A percentile compares a stretch with the other conserved stretches of the same genome.
These are phyloP conservation scores for Tortrix viridana DNA, from an alignment of 2,888 invertebrate genomes.

Conservation along the genomic window DNA sequence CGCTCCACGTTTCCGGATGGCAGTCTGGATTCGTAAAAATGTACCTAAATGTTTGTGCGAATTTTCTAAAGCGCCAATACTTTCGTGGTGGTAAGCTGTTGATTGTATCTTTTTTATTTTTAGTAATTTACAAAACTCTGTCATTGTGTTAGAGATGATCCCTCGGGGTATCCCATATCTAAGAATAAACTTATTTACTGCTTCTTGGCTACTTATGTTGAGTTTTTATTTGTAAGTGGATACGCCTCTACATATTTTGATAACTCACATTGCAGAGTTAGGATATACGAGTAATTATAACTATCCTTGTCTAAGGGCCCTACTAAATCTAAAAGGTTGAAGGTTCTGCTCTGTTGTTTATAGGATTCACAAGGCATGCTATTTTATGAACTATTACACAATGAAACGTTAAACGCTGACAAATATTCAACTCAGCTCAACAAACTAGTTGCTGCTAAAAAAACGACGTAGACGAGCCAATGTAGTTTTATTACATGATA, in stretches of 20 bases:
- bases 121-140: slow-evolving; percentile 35
- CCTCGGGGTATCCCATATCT: slow-evolving; percentile 1
- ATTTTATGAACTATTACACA: too few species aligned
- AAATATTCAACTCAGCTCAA: too few species aligned
- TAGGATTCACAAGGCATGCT: too few species aligned
- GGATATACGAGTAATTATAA: slow-evolving; percentile 5
- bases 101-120: slow-evolving; percentile 30
- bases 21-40: too few species aligned
- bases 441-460: too few species aligned
- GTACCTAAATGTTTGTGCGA: too few species aligned
- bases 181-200: slow-evolving; percentile 5
- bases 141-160: slow-evolving; percentile 22
- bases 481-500: too few species aligned
- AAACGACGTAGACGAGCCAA: too few species aligned
- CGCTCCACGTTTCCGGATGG: too few species aligned
- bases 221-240: background rate
- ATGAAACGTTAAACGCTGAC: too few species aligned
- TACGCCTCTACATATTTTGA: slow-evolving; percentile 5
- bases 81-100: slow-evolving; percentile 36
- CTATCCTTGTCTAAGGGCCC: slow-evolving; percentile 6
- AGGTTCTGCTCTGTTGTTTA: too few species aligned
- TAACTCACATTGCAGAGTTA: slow-evolving; percentile 4
- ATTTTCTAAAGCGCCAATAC: too few species aligned
- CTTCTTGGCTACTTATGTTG: background rate
- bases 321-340: slow-evolving; percentile 9